Evolutionary conservation across 1,140 invertebrate species (phyloP).

Genomic region (Bombus polaris): DNA sequence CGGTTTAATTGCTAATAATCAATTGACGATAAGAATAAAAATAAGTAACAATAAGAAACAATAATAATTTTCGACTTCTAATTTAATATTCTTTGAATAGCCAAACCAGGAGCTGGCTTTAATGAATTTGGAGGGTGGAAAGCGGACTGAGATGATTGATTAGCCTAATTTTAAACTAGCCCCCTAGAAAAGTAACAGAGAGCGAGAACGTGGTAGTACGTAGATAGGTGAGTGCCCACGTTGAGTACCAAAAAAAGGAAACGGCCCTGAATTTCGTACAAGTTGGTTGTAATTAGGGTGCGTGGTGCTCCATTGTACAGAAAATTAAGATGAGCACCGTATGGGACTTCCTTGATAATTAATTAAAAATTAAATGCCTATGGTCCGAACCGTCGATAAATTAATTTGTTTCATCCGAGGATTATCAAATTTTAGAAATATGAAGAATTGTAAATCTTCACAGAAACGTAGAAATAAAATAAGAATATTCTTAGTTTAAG

Average conservation of each 20-base stretch:
- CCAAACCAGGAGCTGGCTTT: not conserved
- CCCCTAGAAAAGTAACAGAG: not conserved
- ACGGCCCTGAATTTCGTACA: not conserved
- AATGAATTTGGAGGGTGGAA: not conserved
- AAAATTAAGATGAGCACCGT: not conserved
- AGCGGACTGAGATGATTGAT: not conserved
- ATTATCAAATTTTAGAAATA: too few relatives aligned
- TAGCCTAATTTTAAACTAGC: not conserved
- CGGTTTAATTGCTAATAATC: not conserved
- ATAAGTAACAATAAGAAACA: not conserved
- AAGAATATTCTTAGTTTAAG: not conserved
- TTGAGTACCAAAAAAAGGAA: not conserved
- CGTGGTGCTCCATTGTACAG: not conserved
- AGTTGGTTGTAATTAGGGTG: not conserved
- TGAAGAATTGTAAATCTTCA: too few relatives aligned
- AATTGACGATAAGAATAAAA: not conserved
- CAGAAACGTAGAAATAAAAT: too few relatives aligned
- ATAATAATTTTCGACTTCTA: not conserved
- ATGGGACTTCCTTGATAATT: not conserved
- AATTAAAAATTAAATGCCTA: too few relatives aligned
- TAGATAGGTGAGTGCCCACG: not conserved
- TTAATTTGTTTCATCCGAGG: too few relatives aligned
- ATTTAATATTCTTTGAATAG: not conserved
- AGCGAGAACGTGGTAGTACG: not conserved
- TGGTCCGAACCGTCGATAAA: too few relatives aligned